Base-by-base conservation (phyloP, 2,113 vertebrate species). In the Seriola quinqueradiata region DNA sequence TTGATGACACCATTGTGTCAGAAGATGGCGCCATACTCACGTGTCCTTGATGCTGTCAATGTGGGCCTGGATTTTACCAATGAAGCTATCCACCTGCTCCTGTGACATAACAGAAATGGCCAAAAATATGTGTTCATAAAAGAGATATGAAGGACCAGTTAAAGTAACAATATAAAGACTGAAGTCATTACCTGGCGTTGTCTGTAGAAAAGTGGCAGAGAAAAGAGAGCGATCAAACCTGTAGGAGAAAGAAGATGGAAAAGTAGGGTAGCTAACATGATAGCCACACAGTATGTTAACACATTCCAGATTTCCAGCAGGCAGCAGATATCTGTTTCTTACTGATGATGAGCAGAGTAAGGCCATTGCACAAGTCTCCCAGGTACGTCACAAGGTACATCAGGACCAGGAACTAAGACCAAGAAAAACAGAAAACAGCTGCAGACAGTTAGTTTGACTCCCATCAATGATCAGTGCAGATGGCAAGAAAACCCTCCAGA, bases 261-360 rank as follows among this genome's bases (percentile, higher is more conserved):
- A 82, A 6, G 38, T 2, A 64, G 19, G 65, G 19, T 0, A 28
- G 10, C 52, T 61, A 46, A 65, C 1, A 1, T 19, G 8, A 71
- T 2, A 61, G 23, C 7, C 58, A 38, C 8, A 12, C 3, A 38
- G 44, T 4, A 0, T 36, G 13, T 50, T n/a, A 44, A 40, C 3
- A 17, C 13, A 12, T 48, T 75, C 7, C 9, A 58, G 36, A 36
- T 69, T 73, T 75, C 1, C 3, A 46, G 36, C 28, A 4, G 46
- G 14, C 44, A 28, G 23, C 9, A 34, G 8, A 28, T 7, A 13
- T 52, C 6, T 4, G 40, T 63, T 21, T 74, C 95, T 94, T 94
- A 98, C 97, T 93, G 4, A 97, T 95, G 83, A 98, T 96, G 89
- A 97, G 90, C 81, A 98, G 93, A 79, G 97, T 97, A 90, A 98